Evolutionary conservation across 2,113 vertebrate genomes (phyloP), one percentile per base, ranked within the genome.

Genomic region (Burhinus bistriatus): DNA sequence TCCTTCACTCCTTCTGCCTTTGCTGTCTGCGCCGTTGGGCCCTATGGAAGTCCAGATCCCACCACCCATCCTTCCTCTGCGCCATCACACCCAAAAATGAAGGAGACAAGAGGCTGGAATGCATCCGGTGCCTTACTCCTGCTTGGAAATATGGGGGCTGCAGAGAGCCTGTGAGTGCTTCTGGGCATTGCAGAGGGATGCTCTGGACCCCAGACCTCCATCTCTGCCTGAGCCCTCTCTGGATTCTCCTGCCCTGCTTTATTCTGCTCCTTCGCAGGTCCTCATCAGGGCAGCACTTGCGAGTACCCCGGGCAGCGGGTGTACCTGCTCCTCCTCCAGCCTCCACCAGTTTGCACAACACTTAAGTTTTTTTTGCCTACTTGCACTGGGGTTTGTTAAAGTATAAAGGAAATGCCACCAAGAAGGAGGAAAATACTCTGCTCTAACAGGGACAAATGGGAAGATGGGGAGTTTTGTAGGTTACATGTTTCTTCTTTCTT

Each of bases 21-120:
- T 45, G 34, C 57, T 3, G 1, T 36, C 49, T 64, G 42, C 3
- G 2, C 22, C 7, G 1, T 40, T 26, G 16, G 25, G 16, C 38
- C 40, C 8, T 45, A 30, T 30, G 29, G 77, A 47, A 42, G 30
- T 32, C 30, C 69, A 69, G 32, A 30, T 65, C 20, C 29, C 45
- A 54, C 9, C 32, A 12, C 5, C 2, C 32, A 52, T 45, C 61
- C 61, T 47, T 25, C 9, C 17, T 55, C 16, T 1, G 0, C 4
- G 6, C 55, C 3, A 0, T 42, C 64, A 49, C 47, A 62, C 6
- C 47, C n/a, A 18, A 49, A 55, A 47, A 36, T 23, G 20, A 69
- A 47, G 34, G 55, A 36, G n/a, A 3, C 3, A 27, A 61, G 29
- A 38, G 61, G 38, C 32, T 52, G 36, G 27, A 40, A 29, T 21